Conservation (phyloP, 2,113 vertebrate species). For the Anarrhichthys ocellatus region DNA sequence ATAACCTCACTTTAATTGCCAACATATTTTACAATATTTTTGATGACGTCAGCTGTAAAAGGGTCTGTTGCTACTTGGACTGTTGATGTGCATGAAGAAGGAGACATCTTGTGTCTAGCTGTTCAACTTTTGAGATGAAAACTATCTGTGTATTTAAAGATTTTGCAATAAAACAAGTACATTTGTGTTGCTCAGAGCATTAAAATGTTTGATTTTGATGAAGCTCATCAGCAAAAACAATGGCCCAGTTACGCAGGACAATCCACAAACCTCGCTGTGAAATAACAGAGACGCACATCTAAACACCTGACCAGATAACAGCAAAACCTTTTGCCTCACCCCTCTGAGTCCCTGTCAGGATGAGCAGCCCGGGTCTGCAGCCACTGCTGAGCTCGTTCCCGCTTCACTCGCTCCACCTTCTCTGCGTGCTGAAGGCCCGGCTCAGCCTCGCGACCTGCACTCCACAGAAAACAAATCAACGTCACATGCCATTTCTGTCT, state of each 20-base stretch:
- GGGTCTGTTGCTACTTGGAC: too few relatives aligned
- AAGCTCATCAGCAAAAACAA: neutral
- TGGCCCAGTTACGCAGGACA: neutral
- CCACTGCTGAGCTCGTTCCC: slow-evolving; percentile 83
- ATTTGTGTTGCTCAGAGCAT: neutral
- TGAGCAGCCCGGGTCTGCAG: slow-evolving; percentile 79
- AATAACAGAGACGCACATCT: neutral
- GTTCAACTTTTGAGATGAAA: neutral
- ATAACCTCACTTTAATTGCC: too few relatives aligned
- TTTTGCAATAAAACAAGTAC: neutral
- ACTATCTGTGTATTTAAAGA: neutral
- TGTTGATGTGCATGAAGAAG: neutral
- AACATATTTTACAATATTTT: too few relatives aligned
- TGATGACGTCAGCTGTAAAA: too few relatives aligned
- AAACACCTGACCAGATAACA: neutral
- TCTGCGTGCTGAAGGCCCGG: slow-evolving; percentile 25
- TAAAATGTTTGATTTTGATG: neutral
- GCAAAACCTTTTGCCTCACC: slow-evolving; percentile 79
- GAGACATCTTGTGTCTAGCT: neutral
- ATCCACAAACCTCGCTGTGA: neutral
- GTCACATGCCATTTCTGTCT: slow-evolving; percentile 12
- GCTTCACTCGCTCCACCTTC: slow-evolving; percentile 71
- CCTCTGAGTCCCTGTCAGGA: slow-evolving; percentile 73
- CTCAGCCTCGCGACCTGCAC: slow-evolving; percentile 77
- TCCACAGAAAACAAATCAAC: slow-evolving; percentile 66